Base-by-base conservation (phyloP, 2,888 invertebrate genomes). In the Herminia tarsipennalis region DNA sequence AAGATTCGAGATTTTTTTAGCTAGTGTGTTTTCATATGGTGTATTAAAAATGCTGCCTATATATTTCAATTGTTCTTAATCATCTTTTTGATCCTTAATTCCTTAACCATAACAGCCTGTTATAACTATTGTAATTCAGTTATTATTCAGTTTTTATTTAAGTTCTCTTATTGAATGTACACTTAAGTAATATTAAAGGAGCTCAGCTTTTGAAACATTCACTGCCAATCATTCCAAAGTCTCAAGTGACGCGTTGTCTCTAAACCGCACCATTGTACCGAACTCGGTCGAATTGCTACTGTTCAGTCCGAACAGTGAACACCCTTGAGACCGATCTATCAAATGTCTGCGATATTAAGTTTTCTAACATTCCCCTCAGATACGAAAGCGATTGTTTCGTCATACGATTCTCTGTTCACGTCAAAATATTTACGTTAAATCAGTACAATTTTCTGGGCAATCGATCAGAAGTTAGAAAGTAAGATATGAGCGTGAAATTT, bases 391-490 rank as follows among this genome's bases (percentile, higher is more conserved):
- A 88, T 87, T 88, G 88, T 89, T 85, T 89, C 76, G 85, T 83
- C 83, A 90, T 90, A 82, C 85, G 83, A 85, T 80, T 70, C 74
- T 83, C 72, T 70, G 40, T 25, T 36, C 71, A 70, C 80, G 90
- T 90, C 90, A 89, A 81, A 90, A 90, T 89, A 90, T 90, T 90
- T 88, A 84, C 85, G 78, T 73, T 66, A 77, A 81, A 81, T 82
- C 78, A 64, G 72, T 74, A 66, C 83, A 71, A 89, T 90, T 90
- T 90, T 83, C 82, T 79, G 78, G 76, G 57, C 81, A 71, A 90
- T 90, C 90, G 83, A 90, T 90, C 89, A 85, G 74, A 56, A 49
- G 58, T 70, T 73, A 74, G 75, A 80, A 83, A 85, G 82, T 81
- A 73, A 74, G 71, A 77, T 70, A 70, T 66, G 66, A 56, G 81